These are phyloP conservation scores for Strix uralensis DNA, from an alignment of 2,113 vertebrate genomes.

Conservation along the genomic window DNA sequence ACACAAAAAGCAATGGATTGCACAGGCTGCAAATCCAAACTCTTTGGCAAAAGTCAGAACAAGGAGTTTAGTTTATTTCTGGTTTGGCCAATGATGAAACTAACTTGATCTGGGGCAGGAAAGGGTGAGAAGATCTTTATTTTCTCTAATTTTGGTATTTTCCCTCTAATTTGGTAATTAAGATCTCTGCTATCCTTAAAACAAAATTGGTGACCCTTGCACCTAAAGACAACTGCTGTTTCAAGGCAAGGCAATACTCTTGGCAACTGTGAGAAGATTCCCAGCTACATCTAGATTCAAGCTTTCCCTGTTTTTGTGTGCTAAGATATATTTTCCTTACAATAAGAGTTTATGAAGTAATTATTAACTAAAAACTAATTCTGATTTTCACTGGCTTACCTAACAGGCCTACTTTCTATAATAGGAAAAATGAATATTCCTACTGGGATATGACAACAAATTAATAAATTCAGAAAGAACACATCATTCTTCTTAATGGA, in stretches of 20 bases:
- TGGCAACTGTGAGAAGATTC: not conserved
- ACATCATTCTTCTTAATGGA: not conserved
- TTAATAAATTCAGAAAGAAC: not conserved
- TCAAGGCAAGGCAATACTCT: not conserved
- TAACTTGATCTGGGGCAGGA: not conserved
- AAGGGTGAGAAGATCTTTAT: not conserved
- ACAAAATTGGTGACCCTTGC: not conserved
- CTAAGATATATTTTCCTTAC: not conserved
- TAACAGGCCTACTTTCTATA: not conserved
- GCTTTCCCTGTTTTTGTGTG: not conserved
- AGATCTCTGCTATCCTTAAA: not conserved
- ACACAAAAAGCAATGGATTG: not conserved
- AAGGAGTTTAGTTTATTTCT: not conserved
- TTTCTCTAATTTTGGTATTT: not conserved
- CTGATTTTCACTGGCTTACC: not conserved
- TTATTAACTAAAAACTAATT: not conserved
- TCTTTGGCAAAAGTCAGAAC: not conserved
- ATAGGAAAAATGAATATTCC: not conserved
- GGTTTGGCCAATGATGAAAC: not conserved
- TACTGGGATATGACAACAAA: not conserved
- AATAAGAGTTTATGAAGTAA: not conserved
- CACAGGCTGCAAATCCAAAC: not conserved
- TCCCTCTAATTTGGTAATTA: not conserved
- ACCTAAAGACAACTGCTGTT: not conserved
- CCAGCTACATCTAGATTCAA: not conserved